Base-by-base conservation (phyloP, 2,797 vertebrate genomes). In the Thamnophis elegans region DNA sequence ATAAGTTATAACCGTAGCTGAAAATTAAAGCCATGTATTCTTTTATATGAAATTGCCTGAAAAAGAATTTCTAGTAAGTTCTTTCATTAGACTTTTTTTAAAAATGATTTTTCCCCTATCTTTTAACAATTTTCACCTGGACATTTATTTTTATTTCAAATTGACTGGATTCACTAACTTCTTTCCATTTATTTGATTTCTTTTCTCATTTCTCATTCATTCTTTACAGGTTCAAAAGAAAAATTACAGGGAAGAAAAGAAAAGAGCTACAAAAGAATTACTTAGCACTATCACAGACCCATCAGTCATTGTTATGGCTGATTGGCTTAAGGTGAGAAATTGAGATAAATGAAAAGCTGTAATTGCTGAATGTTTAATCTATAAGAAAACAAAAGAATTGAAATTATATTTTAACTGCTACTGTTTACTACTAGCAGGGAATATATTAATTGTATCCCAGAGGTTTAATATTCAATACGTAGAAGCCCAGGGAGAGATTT, bases 211-310 rank as follows among this genome's bases (percentile, higher is more conserved):
- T 20, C 94, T 89, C 89, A 2, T 96, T 90, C 93, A 90, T 95
- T 92, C 25, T 91, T 94, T 97, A 92, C 93, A 99, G 99, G 99
- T 99, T 89, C 99, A 99, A 97, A 99, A 99, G 98, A 99, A 99
- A 96, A 99, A 99, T 97, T 99, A 99, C 97, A 98, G 99, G 93
- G 99, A 99, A 94, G 99, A 99, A 95, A 99, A 99, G 97, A 99
- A 99, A 96, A 98, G 99, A 93, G 99, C 99, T 12, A 99, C 99
- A 0, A 99, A 99, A 96, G 99, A 99, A 96, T 97, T 99, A 89
- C 99, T 99, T 93, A 99, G 99, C 96, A 99, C 99, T 47, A 99
- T 99, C 98, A 99, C 99, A 0, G 99, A 99, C 94, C 99, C 99
- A 28, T 98, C 99, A 22, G 99, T 99, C 96, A 99, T 99, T 92